Evolutionary conservation across 2,113 vertebrate genomes (phyloP).

Genomic region (Oreochromis tanganicae): DNA sequence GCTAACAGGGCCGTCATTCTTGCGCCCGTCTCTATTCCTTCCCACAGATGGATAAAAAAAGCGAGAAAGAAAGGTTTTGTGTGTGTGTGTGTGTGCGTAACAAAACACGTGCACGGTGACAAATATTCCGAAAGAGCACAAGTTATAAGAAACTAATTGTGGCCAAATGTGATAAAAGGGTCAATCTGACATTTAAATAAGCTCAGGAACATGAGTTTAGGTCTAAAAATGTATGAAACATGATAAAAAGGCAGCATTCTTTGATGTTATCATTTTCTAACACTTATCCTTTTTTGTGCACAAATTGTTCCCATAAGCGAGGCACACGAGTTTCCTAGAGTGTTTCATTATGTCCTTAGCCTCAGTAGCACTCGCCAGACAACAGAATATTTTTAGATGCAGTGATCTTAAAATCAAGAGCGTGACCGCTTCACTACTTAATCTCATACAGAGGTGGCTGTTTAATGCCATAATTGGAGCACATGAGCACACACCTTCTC

Average conservation of each 20-base stretch:
- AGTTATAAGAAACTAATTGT: background rate
- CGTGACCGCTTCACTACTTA: conserved; percentile 35
- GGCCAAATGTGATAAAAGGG: background rate
- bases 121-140: background rate
- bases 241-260: background rate
- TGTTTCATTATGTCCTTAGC: conserved; percentile 17
- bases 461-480: conserved; percentile 54
- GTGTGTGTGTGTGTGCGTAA: background rate
- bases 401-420: conserved; percentile 34
- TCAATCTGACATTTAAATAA: background rate
- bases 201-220: background rate
- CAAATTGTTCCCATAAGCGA: background rate
- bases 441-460: conserved; percentile 42
- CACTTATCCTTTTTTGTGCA: background rate
- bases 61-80: background rate
- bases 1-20: conserved; percentile 73
- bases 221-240: background rate
- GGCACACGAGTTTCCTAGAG: background rate
- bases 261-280: background rate
- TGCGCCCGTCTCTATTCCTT: conserved; percentile 50
- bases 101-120: background rate
- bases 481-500: conserved; percentile 43
- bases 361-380: background rate
- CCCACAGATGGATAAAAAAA: conserved; percentile 41
- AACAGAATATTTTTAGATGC: conserved; percentile 29